Conservation (phyloP, 2,888 invertebrate species). For the Luperina nickerlii region DNA sequence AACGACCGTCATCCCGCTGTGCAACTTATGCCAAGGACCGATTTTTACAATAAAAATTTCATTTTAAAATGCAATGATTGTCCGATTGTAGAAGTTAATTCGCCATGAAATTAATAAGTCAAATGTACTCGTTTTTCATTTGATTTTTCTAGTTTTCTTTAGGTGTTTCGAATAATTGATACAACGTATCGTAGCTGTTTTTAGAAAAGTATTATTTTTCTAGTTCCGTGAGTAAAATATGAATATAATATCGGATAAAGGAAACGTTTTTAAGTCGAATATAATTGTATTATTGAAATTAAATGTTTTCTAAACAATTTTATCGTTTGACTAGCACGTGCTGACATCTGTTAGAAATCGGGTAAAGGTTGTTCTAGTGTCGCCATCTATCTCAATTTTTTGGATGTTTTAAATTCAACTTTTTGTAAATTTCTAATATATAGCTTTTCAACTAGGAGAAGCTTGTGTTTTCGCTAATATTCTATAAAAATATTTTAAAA, state of each 20-base stretch:
- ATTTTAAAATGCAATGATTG: slow-evolving; percentile 60
- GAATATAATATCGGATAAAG: not conserved
- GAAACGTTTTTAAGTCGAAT: not conserved
- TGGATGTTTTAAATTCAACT: not conserved
- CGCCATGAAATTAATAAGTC: slow-evolving; percentile 80
- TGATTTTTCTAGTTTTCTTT: slow-evolving; percentile 36
- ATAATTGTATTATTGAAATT: not conserved
- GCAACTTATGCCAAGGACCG: slow-evolving; percentile 20
- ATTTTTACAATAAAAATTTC: slow-evolving; percentile 33
- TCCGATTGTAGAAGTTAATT: slow-evolving; percentile 69
- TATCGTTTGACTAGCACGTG: slow-evolving; percentile 5
- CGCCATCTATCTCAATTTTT: slow-evolving; percentile 37
- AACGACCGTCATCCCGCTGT: slow-evolving; percentile 55
- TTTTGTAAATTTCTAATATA: not conserved
- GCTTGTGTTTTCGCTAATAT: not conserved
- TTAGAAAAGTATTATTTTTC: slow-evolving; percentile 17
- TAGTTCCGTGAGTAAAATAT: slow-evolving; percentile 50
- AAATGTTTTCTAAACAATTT: not conserved
- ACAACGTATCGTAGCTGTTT: slow-evolving; percentile 40
- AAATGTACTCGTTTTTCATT: slow-evolving; percentile 40
- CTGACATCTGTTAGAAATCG: slow-evolving; percentile 41
- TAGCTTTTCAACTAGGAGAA: accelerated
- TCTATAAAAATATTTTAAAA: not conserved
- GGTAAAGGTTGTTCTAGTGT: not conserved
- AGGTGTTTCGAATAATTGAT: slow-evolving; percentile 60